Conservation (phyloP, 1,140 invertebrate species). For the Drosophila sp. region DNA sequence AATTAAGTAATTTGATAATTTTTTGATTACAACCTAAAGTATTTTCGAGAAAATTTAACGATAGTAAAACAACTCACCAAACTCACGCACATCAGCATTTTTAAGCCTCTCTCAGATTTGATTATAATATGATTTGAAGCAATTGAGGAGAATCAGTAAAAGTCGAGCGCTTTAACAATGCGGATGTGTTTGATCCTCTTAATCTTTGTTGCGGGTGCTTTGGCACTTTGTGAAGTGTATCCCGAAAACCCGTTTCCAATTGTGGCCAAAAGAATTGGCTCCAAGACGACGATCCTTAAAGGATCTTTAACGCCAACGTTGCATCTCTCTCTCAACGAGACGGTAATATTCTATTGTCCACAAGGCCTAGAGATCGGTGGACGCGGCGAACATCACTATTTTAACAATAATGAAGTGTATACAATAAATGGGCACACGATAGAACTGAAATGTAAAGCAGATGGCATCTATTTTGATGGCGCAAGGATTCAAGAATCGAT, state of each 20-base stretch:
- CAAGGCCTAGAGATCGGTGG: slow-evolving; percentile 1
- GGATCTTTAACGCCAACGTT: background rate
- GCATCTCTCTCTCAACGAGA: slow-evolving; percentile 11
- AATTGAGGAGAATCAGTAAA: slow-evolving; percentile 5
- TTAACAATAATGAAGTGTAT: background rate
- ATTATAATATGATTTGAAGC: background rate
- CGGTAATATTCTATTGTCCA: slow-evolving; percentile 31
- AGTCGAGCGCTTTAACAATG: slow-evolving; percentile 4
- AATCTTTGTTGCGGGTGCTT: background rate
- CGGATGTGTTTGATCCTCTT: slow-evolving; percentile 4
- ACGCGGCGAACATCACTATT: background rate
- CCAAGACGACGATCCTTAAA: slow-evolving; percentile 26
- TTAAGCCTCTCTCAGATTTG: background rate
- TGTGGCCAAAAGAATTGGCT: slow-evolving; percentile 35
- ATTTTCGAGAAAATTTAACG: background rate
- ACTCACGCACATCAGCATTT: background rate
- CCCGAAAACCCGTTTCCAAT: slow-evolving; percentile 13
- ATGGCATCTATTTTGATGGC: slow-evolving; percentile 14
- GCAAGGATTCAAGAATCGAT: background rate
- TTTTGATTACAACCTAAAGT: background rate
- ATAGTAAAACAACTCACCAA: background rate
- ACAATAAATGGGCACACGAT: background rate
- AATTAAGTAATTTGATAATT: background rate
- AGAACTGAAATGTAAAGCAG: background rate
- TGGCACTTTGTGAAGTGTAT: background rate